These are phyloP conservation scores for Monarcha castaneiventris DNA, from an alignment of 2,113 vertebrate species.

Conservation along the genomic window DNA sequence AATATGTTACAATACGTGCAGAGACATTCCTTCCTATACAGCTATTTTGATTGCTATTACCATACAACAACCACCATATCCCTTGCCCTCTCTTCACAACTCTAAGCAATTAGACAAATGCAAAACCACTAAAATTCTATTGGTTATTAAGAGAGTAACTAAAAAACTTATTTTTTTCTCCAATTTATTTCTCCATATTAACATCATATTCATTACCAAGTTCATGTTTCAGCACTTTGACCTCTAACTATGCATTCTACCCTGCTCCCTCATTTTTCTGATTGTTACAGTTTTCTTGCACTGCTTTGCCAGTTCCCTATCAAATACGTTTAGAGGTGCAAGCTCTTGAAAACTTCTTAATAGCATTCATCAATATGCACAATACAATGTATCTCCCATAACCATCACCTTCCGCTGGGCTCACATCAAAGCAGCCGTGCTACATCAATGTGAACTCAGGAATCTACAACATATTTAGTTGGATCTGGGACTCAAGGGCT, in stretches of 20 bases:
- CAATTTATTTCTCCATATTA: not conserved
- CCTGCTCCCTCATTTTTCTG: not conserved
- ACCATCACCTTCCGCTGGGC: not conserved
- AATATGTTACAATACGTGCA: not conserved
- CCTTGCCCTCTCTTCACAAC: not conserved
- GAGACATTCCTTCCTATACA: not conserved
- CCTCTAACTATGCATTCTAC: not conserved
- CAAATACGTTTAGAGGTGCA: not conserved
- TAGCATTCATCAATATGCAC: not conserved
- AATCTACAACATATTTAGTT: not conserved
- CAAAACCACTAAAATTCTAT: not conserved
- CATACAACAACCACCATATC: not conserved
- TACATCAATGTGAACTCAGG: not conserved
- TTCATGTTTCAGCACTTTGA: not conserved
- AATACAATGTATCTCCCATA: not conserved
- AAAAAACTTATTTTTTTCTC: not conserved
- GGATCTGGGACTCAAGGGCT: not conserved
- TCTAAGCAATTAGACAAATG: not conserved
- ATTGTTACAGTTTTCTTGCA: not conserved
- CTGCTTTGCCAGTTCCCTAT: not conserved
- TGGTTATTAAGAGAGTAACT: not conserved
- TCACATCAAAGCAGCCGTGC: not conserved
- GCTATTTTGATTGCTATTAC: not conserved
- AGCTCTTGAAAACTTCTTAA: not conserved
- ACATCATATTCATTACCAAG: accelerated